Evolutionary conservation across 2,113 vertebrate species (phyloP), one percentile per base, ranked within the genome.

Genomic region (Tragelaphus scriptus): DNA sequence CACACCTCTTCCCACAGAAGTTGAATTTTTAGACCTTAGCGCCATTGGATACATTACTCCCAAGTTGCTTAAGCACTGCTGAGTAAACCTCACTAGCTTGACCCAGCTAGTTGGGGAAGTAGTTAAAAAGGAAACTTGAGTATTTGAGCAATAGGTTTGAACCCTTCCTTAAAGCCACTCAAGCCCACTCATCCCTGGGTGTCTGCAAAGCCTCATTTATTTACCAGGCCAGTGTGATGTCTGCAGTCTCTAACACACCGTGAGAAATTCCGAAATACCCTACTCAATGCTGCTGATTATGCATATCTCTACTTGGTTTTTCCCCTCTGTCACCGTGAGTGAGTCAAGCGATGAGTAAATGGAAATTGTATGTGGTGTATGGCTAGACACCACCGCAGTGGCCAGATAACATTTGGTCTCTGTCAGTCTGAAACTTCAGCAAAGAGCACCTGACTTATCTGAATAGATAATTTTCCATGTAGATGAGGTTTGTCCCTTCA

Each of bases 331-430:
- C 82, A 75, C 93, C 63, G n/a, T 25, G 65, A 86, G 9, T 96
- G 93, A 98, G 96, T 98, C 97, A 93, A 30, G 53, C 26, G 40
- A 71, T 97, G 97, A 98, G 96, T 93, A 44, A 97, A 71, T 97
- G 96, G 97, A 96, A 94, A 93, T 58, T 58, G 82, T 93, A 79
- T 96, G 97, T 0, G 36, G 94, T 56, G 25, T 51, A 17, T 36
- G 17, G 87, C 91, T 59, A 44, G 53, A 91, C 94, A 55, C 30
- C 85, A 63, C 28, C n/a, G 80, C 30, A 15, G 71, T 4, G 36
- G 65, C 95, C 51, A 51, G 47, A 28, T 75, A 53, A 26, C 49
- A 4, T 40, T 53, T 2, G 14, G 75, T 47, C 61, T 49, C 26
- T 65, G 59, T 96, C 94, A 68, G 47, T 56, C 65, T 55, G 81